Base-by-base conservation (phyloP, 2,888 invertebrate species). In the Leptinotarsa peninsularis region DNA sequence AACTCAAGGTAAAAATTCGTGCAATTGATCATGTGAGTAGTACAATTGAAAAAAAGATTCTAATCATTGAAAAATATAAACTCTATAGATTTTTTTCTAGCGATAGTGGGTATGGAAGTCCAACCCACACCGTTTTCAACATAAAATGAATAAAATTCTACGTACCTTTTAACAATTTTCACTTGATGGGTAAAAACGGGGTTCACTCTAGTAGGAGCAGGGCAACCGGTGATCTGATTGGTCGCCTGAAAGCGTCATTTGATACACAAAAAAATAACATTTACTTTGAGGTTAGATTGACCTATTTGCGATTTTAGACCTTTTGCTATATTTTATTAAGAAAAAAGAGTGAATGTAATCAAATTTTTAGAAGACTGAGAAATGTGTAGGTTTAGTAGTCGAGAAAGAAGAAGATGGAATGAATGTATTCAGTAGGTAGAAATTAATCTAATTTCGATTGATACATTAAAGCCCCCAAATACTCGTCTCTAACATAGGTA, bases 61-160 rank as follows among this genome's bases (percentile, higher is more conserved):
- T 76, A 78, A 80, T 81, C 81, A 71, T 73, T 77, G 80, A 83
- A 84, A 85, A 85, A 79, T 78, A 72, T 69, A 74, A 71, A 79
- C 79, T 82, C 85, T 84, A 82, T 74, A 78, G 78, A 79, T 43
- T 79, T 75, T 84, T 84, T 82, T 81, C 72, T 78, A 79, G 76
- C 80, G 78, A 78, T 77, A 83, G 82, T 83, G 81, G 76, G 82
- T 84, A 78, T 82, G 79, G 82, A 81, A 84, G 82, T 83, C 82
- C 85, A 83, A 83, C 86, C 86, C 86, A 84, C 84, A 84, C 85
- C 85, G 86, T 86, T 87, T 88, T 87, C 87, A 85, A 84, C 85
- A 86, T 88, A 88, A 88, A 88, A 88, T 88, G 88, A 86, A 88
- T 88, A 88, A 88, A 88, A 88, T 88, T 88, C 87, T 88, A 88